These are phyloP conservation scores for Trimorus sp. DNA, from an alignment of 2,888 invertebrate species.

Conservation along the genomic window DNA sequence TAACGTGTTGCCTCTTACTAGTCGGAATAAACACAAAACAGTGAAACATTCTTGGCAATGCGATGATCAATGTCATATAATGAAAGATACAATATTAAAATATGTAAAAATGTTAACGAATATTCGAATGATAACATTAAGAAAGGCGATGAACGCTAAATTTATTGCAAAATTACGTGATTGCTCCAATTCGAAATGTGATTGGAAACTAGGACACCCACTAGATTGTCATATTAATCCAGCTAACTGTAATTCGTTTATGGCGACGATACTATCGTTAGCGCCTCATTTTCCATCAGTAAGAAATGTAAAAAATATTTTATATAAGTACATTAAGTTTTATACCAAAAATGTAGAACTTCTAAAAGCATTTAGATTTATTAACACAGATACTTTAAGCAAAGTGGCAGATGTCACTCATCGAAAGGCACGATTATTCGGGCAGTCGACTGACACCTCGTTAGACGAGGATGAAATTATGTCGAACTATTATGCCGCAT, in stretches of 20 bases:
- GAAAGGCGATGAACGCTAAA: slow-evolving; percentile 2
- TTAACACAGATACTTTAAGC: not conserved
- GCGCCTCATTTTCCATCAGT: not conserved
- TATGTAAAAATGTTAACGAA: not conserved
- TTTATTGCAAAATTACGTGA: not conserved
- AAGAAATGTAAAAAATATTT: not conserved
- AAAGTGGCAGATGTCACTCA: not conserved
- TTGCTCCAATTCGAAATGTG: not conserved
- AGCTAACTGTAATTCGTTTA: not conserved
- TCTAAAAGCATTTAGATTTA: not conserved
- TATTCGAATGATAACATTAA: not conserved
- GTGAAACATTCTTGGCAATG: not conserved
- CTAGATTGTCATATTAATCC: not conserved
- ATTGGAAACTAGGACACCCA: not conserved
- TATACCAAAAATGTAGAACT: not conserved
- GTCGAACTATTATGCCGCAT: not conserved
- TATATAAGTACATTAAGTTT: not conserved
- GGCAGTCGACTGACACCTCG: not conserved
- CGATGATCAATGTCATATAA: not conserved
- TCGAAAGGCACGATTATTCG: not conserved
- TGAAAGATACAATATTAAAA: not conserved
- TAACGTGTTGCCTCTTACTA: too few relatives aligned
- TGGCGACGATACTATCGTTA: not conserved
- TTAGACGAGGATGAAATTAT: not conserved
- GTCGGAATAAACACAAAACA: too few relatives aligned